Percentiles rank a stretch among this genome's conserved stretches.
Conservation (phyloP, 2,113 vertebrate genomes). For the Collichthys lucidus region DNA sequence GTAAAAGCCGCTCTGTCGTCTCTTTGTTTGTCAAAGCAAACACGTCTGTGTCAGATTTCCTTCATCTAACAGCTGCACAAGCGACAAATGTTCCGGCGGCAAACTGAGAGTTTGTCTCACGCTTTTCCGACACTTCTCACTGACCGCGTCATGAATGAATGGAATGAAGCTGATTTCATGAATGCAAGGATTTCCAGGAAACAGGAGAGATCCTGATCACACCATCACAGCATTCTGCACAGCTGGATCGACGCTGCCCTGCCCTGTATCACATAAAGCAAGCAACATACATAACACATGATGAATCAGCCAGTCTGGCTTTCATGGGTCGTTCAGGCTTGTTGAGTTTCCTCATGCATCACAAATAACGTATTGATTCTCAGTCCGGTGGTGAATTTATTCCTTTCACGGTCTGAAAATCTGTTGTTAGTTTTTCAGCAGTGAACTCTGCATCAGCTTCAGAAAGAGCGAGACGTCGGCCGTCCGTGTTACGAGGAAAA, state of each 20-base stretch:
- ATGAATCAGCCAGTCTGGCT: not conserved
- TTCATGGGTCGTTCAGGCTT: not conserved
- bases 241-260: not conserved
- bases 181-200: not conserved
- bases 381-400: not conserved
- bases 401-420: not conserved
- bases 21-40: conserved; percentile 39
- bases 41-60: conserved; percentile 6
- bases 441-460: not conserved
- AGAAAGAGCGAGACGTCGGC: too few species aligned
- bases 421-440: not conserved
- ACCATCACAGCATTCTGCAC: not conserved
- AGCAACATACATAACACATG: conserved; percentile 1
- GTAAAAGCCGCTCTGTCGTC: not conserved
- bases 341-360: not conserved
- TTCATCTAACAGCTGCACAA: conserved; percentile 43
- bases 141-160: not conserved
- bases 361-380: too few species aligned
- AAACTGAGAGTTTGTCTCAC: not conserved
- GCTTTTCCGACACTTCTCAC: not conserved
- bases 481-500: not conserved
- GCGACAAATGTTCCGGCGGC: conserved; percentile 5
- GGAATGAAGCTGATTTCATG: not conserved
- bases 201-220: not conserved
- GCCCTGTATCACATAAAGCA: not conserved